Conservation (phyloP, 2,113 vertebrate genomes). For the Verasper variegatus region DNA sequence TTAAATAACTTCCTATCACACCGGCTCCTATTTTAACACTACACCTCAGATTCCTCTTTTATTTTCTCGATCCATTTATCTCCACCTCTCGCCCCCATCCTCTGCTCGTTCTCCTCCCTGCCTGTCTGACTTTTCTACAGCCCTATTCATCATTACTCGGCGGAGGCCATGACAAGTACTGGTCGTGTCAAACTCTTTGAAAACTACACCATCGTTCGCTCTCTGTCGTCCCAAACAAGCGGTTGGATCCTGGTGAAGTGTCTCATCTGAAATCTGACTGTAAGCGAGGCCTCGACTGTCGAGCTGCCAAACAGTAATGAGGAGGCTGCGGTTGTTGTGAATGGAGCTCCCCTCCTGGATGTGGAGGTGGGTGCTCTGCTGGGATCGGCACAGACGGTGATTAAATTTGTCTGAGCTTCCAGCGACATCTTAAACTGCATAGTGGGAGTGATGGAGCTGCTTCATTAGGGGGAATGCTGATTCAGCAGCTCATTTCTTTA, state of each 20-base stretch:
- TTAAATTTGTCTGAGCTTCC: constrained; percentile 1
- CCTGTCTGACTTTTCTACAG: not conserved
- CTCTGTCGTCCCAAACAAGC: not conserved
- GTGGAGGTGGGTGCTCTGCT: not conserved
- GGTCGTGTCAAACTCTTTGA: not conserved
- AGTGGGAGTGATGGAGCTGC: not conserved
- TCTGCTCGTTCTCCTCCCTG: not conserved
- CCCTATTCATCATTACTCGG: not conserved
- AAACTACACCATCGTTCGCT: not conserved
- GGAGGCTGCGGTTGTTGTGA: constrained; percentile 2
- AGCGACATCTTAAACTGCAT: not conserved
- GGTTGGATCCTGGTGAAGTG: not conserved
- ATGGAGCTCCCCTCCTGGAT: not conserved
- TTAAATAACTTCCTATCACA: not conserved
- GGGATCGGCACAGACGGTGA: not conserved
- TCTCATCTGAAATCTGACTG: not conserved
- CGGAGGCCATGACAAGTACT: not conserved
- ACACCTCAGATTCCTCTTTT: not conserved
- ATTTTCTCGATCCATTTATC: not conserved
- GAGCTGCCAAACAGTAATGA: not conserved
- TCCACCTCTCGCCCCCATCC: too few species aligned
- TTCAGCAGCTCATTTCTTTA: not conserved
- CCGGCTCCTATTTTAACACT: not conserved
- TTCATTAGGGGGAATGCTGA: not conserved
- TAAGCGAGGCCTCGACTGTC: not conserved